phyloP scores from a whole-genome alignment of 2,888 invertebrate species.

The Synanthedon andrenaeformis region DNA sequence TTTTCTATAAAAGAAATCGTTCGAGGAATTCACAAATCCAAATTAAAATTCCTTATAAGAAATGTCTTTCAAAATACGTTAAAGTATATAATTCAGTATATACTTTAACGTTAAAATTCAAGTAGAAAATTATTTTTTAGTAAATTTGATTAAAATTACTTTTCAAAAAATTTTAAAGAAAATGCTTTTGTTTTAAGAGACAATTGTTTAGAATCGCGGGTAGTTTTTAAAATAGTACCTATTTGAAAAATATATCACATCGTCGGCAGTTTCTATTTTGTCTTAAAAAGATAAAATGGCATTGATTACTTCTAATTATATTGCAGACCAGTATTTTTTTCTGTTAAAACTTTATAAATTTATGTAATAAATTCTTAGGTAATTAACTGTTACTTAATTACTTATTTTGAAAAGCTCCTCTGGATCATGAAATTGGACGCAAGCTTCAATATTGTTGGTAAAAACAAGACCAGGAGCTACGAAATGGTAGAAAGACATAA shows the following conservation, averaged over 20 bases:
- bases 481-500: not conserved
- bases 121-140: too few relatives aligned
- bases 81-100: too few relatives aligned
- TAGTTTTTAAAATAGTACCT: not conserved
- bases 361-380: not conserved
- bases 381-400: not conserved
- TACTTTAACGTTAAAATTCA: too few relatives aligned
- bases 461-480: not conserved
- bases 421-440: not conserved
- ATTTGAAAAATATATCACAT: slow-evolving; percentile 11
- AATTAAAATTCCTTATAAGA: too few relatives aligned
- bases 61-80: too few relatives aligned
- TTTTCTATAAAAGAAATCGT: too few relatives aligned
- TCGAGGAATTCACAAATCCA: too few relatives aligned
- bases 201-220: too few relatives aligned
- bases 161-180: too few relatives aligned
- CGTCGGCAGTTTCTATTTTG: slow-evolving; percentile 26
- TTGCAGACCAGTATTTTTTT: slow-evolving; percentile 20
- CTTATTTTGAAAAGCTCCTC: not conserved
- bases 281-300: slow-evolving; percentile 16
- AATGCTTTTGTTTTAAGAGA: too few relatives aligned
- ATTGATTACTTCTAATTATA: slow-evolving; percentile 6
- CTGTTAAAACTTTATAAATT: not conserved
- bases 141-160: too few relatives aligned
- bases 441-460: not conserved